Percentiles rank a stretch among this genome's conserved stretches.
These are phyloP conservation scores for Andrena haemorrhoa DNA, from an alignment of 2,888 invertebrate genomes.

Conservation along the genomic window DNA sequence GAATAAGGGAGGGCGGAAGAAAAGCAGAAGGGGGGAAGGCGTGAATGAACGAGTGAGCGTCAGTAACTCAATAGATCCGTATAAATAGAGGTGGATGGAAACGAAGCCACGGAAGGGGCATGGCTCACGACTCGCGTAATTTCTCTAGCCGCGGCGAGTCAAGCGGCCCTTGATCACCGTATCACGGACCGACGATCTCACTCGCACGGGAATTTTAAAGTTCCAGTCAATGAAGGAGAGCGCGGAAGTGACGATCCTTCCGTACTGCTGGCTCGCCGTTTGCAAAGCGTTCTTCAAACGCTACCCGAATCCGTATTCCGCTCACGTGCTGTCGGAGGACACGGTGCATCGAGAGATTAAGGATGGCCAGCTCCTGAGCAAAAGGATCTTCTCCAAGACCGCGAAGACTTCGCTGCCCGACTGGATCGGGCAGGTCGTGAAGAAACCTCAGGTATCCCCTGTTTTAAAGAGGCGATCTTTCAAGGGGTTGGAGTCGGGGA, in stretches of 20 bases:
- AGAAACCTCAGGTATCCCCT: conserved; percentile 42
- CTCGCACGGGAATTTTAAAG: not conserved
- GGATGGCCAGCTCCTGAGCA: conserved; percentile 47
- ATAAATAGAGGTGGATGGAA: not conserved
- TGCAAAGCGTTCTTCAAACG: conserved; percentile 55
- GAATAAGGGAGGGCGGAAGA: conserved; percentile 38
- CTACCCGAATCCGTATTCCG: conserved; percentile 59
- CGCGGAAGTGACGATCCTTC: conserved; percentile 37
- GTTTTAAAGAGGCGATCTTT: not conserved
- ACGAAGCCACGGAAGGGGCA: not conserved
- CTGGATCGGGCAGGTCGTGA: conserved; percentile 26
- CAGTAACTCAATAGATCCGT: conserved; percentile 41
- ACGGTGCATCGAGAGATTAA: conserved; percentile 54
- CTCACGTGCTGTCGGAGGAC: conserved; percentile 63
- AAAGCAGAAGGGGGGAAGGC: conserved; percentile 6
- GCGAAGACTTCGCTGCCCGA: conserved; percentile 24
- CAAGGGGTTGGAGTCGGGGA: too few relatives aligned
- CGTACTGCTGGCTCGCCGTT: conserved; percentile 55
- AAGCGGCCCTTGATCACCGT: not conserved
- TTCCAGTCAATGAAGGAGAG: conserved; percentile 49
- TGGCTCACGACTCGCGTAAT: not conserved
- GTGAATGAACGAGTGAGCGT: conserved; percentile 35
- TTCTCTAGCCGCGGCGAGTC: not conserved
- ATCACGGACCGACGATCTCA: too few relatives aligned
- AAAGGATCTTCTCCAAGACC: conserved; percentile 47